phyloP scores from a whole-genome alignment of 2,113 vertebrate species.

The Eulemur rufifrons region DNA sequence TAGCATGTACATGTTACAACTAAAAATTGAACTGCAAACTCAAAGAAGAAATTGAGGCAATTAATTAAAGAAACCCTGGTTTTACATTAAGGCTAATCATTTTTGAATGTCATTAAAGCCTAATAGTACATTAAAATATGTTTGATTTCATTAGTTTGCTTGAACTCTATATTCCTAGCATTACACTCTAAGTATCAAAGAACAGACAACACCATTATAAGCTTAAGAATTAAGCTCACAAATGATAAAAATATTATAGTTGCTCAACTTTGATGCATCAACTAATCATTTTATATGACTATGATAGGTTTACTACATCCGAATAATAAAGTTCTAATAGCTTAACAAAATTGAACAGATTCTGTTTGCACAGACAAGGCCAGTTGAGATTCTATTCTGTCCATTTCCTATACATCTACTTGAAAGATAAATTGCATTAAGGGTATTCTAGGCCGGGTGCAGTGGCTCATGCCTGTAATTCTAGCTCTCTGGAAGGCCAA shows the following conservation, averaged over 20 bases:
- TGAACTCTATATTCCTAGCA: not conserved
- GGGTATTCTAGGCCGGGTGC: not conserved
- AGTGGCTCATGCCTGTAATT: too few species aligned
- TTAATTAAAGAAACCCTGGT: not conserved
- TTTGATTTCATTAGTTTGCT: slow-evolving; percentile 15
- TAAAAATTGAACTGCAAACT: not conserved
- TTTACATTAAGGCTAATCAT: not conserved
- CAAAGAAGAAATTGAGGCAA: not conserved
- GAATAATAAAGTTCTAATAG: not conserved
- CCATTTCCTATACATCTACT: not conserved
- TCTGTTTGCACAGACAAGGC: not conserved
- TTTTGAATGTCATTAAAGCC: not conserved
- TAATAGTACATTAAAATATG: not conserved
- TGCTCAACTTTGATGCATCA: not conserved
- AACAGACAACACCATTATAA: not conserved
- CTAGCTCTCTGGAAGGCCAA: too few species aligned
- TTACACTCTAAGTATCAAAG: not conserved
- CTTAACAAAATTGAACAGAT: not conserved
- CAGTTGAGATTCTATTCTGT: not conserved
- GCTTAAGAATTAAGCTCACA: not conserved
- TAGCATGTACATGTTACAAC: not conserved
- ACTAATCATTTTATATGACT: not conserved
- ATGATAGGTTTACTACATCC: not conserved
- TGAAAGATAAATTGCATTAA: not conserved
- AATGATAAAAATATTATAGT: not conserved